These are phyloP conservation scores for Anomalospiza imberbis DNA, from an alignment of 2,797 vertebrate species.

Conservation along the genomic window DNA sequence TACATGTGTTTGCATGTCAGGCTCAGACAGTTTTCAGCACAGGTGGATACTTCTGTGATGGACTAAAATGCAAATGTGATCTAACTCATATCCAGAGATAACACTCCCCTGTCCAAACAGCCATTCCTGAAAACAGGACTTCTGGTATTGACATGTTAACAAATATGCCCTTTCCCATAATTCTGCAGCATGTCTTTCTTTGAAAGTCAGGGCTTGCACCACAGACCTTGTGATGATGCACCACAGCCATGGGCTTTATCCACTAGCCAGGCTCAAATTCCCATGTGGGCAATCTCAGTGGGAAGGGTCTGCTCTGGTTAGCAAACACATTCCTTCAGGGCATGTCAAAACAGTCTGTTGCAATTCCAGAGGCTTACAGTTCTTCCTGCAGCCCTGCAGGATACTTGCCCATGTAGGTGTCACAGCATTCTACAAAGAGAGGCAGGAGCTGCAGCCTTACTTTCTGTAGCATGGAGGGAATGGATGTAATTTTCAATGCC, in stretches of 20 bases:
- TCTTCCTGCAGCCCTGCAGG: not conserved
- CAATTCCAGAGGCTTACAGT: not conserved
- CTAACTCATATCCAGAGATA: not conserved
- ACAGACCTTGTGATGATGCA: not conserved
- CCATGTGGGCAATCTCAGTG: not conserved
- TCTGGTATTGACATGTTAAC: not conserved
- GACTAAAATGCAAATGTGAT: not conserved
- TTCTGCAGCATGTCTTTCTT: not conserved
- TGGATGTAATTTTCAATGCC: not conserved
- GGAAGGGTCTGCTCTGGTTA: not conserved
- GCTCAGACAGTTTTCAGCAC: not conserved
- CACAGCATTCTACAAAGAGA: not conserved
- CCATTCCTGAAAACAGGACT: not conserved
- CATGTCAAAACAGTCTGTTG: not conserved
- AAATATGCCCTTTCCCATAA: not conserved
- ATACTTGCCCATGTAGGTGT: not conserved
- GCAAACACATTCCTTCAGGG: not conserved
- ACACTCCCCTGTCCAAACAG: not conserved
- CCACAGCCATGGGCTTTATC: not conserved
- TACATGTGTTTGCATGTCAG: not conserved
- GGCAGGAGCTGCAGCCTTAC: not conserved
- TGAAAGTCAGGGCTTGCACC: not conserved
- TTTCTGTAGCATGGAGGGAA: not conserved
- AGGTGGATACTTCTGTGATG: not conserved
- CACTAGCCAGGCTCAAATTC: not conserved